Conservation (phyloP, 2,888 invertebrate genomes). For the Cantharis rustica region DNA sequence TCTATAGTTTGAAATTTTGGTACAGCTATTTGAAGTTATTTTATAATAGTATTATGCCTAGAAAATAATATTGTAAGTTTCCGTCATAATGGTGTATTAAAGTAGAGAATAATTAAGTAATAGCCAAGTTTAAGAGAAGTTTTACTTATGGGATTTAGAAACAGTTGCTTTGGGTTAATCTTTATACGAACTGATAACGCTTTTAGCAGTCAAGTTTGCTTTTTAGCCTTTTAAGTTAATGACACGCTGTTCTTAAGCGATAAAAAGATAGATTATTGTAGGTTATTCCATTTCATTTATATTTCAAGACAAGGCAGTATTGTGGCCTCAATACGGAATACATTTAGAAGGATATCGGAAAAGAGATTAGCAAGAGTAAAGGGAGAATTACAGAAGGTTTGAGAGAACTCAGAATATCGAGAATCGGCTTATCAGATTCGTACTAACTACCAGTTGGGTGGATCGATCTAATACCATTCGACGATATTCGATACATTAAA, state of each 20-base stretch:
- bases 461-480: constrained; percentile 15
- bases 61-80: not conserved
- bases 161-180: constrained; percentile 4
- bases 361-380: constrained; percentile 16
- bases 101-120: not conserved
- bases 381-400: constrained; percentile 19
- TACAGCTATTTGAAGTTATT: not conserved
- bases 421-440: constrained; percentile 34
- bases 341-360: constrained; percentile 21
- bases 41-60: not conserved
- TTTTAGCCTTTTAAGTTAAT: constrained; percentile 15
- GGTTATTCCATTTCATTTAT: constrained; percentile 18
- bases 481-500: constrained; percentile 5
- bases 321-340: constrained; percentile 12
- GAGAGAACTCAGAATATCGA: constrained; percentile 24
- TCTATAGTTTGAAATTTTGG: not conserved
- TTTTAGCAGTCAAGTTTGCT: constrained; percentile 12
- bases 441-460: constrained; percentile 25
- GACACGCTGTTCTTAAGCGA: constrained; percentile 11
- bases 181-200: constrained; percentile 8
- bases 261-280: constrained; percentile 19
- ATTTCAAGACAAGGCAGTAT: constrained; percentile 17
- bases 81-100: not conserved
- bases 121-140: not conserved
- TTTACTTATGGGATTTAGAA: not conserved